Evolutionary conservation across 2,888 invertebrate species (phyloP), one percentile per base, ranked within the genome.

Genomic region (Cheilosia vulpina): DNA sequence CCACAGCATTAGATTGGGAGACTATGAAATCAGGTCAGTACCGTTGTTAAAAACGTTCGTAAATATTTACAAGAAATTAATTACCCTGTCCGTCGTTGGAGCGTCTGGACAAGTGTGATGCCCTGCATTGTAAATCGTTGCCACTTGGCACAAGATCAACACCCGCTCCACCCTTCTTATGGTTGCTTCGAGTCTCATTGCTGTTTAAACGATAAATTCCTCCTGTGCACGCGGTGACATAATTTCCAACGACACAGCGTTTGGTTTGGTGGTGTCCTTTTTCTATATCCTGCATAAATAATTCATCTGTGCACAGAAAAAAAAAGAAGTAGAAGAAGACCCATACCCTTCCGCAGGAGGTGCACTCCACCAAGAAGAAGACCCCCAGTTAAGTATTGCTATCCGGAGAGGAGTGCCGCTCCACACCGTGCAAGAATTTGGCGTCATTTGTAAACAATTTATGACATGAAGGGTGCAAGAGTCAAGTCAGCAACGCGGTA

Each of bases 231-330:
- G 76, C 82, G 62, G 69, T 84, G 80, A 80, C 84, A 84, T 84
- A 84, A 84, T 80, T 80, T 65, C 80, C 55, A 84, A 80, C 84
- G 84, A 84, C 84, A 76, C 60, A 53, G 60, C 69, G 63, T 65
- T 84, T 75, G 84, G 63, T 75, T 75, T 75, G 76, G 19, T 52
- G 71, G 80, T 76, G 75, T 80, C 75, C 69, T 84, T 84, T 79
- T 84, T 75, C 79, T 65, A 84, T 79, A 80, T 84, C 80, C 84
- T 80, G 80, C 84, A 84, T 84, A 84, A 84, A 84, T 79, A 68
- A 78, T 55, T 62, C 38, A 43, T 58, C 31, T 45, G 41, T 38
- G n/a, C 34, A 60, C 47, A 43, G 27, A 52, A 50, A 47, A 19
- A 43, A 55, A 1, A 45, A 0, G 17, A 15, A 19, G 24, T 27